Base-by-base conservation (phyloP, 1,140 invertebrate species). In the Dendroctonus ponderosae region DNA sequence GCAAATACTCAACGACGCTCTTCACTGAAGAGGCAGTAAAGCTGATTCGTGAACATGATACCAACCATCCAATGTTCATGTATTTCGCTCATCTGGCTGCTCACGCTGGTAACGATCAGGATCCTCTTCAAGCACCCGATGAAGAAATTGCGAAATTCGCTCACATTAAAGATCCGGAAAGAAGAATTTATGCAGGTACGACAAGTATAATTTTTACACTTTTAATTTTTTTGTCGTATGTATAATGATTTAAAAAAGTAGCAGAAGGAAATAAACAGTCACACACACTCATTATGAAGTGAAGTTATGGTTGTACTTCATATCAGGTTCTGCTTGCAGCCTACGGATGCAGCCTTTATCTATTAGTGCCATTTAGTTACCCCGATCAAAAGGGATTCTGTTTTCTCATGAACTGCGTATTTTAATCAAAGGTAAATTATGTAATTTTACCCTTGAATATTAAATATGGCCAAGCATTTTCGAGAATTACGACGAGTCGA, bases 41-140 rank as follows among this genome's bases (percentile, higher is more conserved):
- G 62, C 57, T 86, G 11, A 93, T 96, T 62, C 71, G 83, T 2
- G 74, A 80, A 0, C 92, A 95, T 75, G 86, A 92, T 66, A 72
- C 73, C 0, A 81, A 80, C 3, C 78, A 83, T 40, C 92, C 94
- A 0, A 76, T 96, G 50, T 96, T 96, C 77, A 82, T 96, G 2
- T 93, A 93, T 76, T 77, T 96, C 40, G 87, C 91, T 88, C 91
- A 95, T 75, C 82, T 91, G 48, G 91, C 92, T 0, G 87, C 91
- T 0, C 93, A 95, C 75, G 83, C 87, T 2, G 91, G 84, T 6
- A 91, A 91, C 74, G 77, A 79, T 0, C 82, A 85, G 42, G 80
- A 87, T 49, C 84, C 87, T 0, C 78, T 95, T n/a, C 91, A 96
- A 81, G 93, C 93, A 0, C 93, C 93, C 0, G 82, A 86, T 39